These are phyloP conservation scores for Phrynocephalus forsythii DNA, from an alignment of 2,797 vertebrate species.

Conservation along the genomic window DNA sequence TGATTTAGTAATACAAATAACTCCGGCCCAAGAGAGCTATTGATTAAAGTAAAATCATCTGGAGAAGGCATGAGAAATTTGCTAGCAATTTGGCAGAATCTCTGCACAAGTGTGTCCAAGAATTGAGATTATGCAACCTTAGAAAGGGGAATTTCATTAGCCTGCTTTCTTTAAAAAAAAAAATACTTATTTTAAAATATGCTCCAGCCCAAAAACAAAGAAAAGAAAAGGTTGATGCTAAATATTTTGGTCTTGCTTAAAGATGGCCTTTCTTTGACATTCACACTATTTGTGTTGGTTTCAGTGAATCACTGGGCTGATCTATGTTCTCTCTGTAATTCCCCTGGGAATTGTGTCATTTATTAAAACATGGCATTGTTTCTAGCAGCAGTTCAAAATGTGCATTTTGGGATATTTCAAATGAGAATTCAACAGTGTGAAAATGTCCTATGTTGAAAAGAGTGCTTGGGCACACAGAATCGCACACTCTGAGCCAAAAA, in stretches of 20 bases:
- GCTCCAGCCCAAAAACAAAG: neutral
- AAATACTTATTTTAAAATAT: constrained; percentile 11
- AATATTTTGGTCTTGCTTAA: constrained; percentile 28
- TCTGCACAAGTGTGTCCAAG: constrained; percentile 30
- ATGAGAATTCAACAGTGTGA: no score
- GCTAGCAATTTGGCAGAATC: constrained; percentile 14
- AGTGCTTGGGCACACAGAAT: no score
- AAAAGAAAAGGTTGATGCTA: constrained; percentile 3
- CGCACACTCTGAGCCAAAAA: no score
- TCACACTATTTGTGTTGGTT: constrained; percentile 3
- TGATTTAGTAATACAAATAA: constrained; percentile 46
- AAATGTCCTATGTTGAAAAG: no score
- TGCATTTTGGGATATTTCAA: no score
- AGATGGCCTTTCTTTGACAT: constrained; percentile 8
- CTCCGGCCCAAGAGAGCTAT: constrained; percentile 21
- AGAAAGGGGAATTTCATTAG: constrained; percentile 4
- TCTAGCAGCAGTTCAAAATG: no score
- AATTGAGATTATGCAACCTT: constrained; percentile 33
- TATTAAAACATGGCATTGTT: neutral
- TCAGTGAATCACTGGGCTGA: neutral
- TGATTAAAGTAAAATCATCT: constrained; percentile 34
- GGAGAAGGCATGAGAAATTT: constrained; percentile 42
- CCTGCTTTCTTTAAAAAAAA: constrained; percentile 8
- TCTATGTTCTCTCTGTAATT: neutral
- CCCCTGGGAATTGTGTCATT: neutral